Evolutionary conservation across 2,888 invertebrate genomes (phyloP), one percentile per base, ranked within the genome.

Genomic region (Parascotia fuliginaria): DNA sequence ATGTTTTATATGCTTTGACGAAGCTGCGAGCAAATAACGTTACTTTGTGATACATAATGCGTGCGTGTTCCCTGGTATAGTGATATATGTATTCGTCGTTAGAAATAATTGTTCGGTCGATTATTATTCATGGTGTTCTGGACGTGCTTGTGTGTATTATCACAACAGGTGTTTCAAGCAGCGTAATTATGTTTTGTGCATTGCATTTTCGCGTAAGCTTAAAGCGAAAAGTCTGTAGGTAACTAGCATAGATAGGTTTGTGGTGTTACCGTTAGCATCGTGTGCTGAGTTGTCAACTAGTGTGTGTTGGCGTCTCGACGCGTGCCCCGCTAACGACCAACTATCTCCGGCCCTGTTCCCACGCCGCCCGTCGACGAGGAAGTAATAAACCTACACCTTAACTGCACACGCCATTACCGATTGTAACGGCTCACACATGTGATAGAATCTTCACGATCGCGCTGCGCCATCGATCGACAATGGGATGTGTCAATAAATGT

Each of bases 331-430:
- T 87, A 87, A 87, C 87, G 85, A 85, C 85, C 80, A 75, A 84
- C 87, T 87, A 89, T 91, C 88, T 91, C 87, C 85, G 88, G 86
- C 77, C 75, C 75, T 81, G 83, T 85, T 90, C 87, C 81, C 89
- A 87, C 83, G 79, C 71, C 81, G 79, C 80, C 72, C 77, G 74
- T 74, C 81, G 73, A 78, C 81, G 73, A 87, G 91, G 91, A 91
- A 90, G 90, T 80, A 90, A 90, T 91, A 90, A 90, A 87, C 84
- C 83, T 85, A 89, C 83, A 85, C 89, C 87, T 85, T 89, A 88
- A 88, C 91, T 87, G 89, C 88, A 85, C 82, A 85, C 81, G 79
- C 82, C 86, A 89, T 89, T 89, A 90, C 89, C 83, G 86, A 87
- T 87, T 87, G 85, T 89, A 89, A 85, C 87, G 86, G 86, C 81